Evolutionary conservation across 2,888 invertebrate species (phyloP), one percentile per base, ranked within the genome.

Genomic region (Synergus laeviventris): DNA sequence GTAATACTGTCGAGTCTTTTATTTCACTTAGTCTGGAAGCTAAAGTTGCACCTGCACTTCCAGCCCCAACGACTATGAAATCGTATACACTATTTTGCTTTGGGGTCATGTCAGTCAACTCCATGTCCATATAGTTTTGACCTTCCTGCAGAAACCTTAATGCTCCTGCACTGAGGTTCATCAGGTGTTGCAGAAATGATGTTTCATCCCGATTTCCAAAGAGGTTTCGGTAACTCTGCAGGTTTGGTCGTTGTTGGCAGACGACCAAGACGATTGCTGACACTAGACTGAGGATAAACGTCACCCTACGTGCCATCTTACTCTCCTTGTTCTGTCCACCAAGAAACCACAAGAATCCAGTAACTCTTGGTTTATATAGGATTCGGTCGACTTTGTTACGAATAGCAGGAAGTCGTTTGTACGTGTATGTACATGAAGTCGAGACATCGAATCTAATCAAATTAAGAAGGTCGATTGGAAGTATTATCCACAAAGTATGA

Each of bases 31-130:
- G 91, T 54, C 96, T 92, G 79, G 94, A 95, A 0, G 96, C 96
- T 8, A 96, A 77, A 0, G 94, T 93, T 81, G 96, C 95, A 1
- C 96, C 96, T 0, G 96, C 96, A 0, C 95, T 96, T 2, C 96
- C 96, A 0, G 95, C 96, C 1, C 96, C 96, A 5, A 96, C 94
- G 38, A 95, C 91, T 73, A 95, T 94, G 84, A 96, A 97, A 87
- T 96, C 96, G 85, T 95, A 96, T 87, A 94, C 94, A 12, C 92
- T 89, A 1, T 93, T 89, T 45, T 93, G 84, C 31, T 88, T 89
- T 0, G 86, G 88, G 36, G 92, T 91, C 80, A 77, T 81, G 49
- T 94, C 94, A 0, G 90, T 89, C 0, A 94, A 93, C 86, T 94
- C 94, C 12, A 88, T 88, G 76, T 91, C 91, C 11, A 91, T 89